A percentile compares a stretch with the other conserved stretches of the same genome.
Conservation (phyloP, 2,113 vertebrate species). For the Serinus canaria region DNA sequence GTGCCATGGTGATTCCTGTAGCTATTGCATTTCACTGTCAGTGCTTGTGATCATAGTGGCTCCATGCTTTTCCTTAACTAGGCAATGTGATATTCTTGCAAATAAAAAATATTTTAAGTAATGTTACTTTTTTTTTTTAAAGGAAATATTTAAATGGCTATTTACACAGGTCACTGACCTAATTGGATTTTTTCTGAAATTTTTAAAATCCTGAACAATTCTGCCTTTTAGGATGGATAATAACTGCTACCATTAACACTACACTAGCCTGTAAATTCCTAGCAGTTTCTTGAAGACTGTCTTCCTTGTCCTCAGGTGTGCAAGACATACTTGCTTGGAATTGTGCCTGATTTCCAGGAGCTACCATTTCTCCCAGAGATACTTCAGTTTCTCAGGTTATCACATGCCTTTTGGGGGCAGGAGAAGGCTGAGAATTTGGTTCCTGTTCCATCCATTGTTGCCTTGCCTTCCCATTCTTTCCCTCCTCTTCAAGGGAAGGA, state of each 20-base stretch:
- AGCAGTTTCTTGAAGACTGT: not conserved
- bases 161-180: not conserved
- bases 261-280: not conserved
- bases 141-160: not conserved
- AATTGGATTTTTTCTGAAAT: not conserved
- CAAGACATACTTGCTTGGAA: not conserved
- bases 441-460: not conserved
- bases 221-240: not conserved
- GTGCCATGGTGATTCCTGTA: not conserved
- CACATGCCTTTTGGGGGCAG: not conserved
- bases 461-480: not conserved
- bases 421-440: not conserved
- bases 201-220: not conserved
- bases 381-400: not conserved
- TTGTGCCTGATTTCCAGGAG: not conserved
- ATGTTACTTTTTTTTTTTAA: not conserved
- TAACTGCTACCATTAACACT: not conserved
- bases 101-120: not conserved
- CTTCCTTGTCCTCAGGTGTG: not conserved
- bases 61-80: not conserved
- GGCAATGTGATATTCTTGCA: not conserved
- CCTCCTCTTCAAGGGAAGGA: not conserved
- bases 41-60: not conserved
- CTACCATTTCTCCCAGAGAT: not conserved
- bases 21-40: accelerated